Percentiles rank a stretch among this genome's conserved stretches.
These are phyloP conservation scores for Drosophila gunungcola DNA, from an alignment of 1,140 invertebrate species.

Conservation along the genomic window DNA sequence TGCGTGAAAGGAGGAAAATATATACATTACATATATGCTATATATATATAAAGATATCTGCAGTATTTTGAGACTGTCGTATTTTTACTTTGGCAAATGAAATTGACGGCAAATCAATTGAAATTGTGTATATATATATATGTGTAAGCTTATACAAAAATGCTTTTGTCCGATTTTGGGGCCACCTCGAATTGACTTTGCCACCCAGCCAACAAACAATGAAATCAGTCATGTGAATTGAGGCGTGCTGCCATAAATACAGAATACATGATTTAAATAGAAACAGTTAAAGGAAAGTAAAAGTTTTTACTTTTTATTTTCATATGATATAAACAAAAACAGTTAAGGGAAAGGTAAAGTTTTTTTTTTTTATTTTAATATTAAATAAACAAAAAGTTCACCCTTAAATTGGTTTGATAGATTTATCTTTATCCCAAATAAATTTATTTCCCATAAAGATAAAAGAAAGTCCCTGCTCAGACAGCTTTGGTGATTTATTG, in stretches of 20 bases:
- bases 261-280: conserved; percentile 21
- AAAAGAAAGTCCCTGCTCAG: no score
- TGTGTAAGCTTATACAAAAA: conserved; percentile 25
- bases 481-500: conserved; percentile 2
- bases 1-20: conserved; percentile 36
- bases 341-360: background rate
- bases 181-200: conserved; percentile 49
- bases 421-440: background rate
- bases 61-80: conserved; percentile 25
- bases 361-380: no score
- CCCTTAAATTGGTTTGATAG: no score
- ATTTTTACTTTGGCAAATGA: conserved; percentile 57
- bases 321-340: conserved; percentile 14
- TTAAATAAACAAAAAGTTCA: no score
- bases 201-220: conserved; percentile 39
- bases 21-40: conserved; percentile 11
- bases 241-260: conserved; percentile 43
- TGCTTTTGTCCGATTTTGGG: conserved; percentile 22
- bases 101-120: conserved; percentile 83
- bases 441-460: background rate
- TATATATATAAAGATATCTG: conserved; percentile 15
- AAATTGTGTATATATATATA: conserved; percentile 52
- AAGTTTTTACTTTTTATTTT: no score
- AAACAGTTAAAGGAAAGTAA: background rate
- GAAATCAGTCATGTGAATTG: conserved; percentile 70